Percentiles rank a stretch among this genome's conserved stretches.
These are phyloP conservation scores for Cephus pulcher DNA, from an alignment of 2,888 invertebrate species.

Conservation along the genomic window DNA sequence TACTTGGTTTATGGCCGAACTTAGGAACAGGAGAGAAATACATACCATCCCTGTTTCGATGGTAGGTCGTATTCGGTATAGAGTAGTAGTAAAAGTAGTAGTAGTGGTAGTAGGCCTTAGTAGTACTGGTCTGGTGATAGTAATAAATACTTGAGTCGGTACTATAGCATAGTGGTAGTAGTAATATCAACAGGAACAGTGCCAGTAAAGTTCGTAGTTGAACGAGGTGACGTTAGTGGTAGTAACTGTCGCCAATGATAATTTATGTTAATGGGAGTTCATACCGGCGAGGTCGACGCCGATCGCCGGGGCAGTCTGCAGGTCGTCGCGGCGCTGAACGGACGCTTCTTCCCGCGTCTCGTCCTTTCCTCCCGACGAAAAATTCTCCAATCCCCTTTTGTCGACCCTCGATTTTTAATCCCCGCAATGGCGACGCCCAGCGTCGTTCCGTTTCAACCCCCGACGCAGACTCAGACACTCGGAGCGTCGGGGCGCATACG, in stretches of 20 bases:
- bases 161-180: constrained; percentile 24
- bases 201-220: neutral
- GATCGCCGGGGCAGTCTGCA: constrained; percentile 56
- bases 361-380: neutral
- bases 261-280: constrained; percentile 68
- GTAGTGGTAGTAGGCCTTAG: neutral
- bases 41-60: neutral
- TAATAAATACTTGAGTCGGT: neutral
- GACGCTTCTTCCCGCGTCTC: constrained; percentile 37
- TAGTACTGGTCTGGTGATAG: neutral
- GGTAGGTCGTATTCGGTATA: neutral
- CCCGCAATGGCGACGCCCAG: constrained; percentile 62
- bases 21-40: neutral
- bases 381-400: constrained; percentile 28
- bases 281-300: constrained; percentile 49
- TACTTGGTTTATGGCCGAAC: neutral
- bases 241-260: constrained; percentile 73
- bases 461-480: constrained; percentile 50
- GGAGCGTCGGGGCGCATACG: constrained; percentile 32
- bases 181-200: constrained; percentile 16
- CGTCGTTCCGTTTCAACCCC: constrained; percentile 42
- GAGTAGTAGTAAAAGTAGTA: neutral
- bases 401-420: constrained; percentile 43
- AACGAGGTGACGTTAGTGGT: constrained; percentile 37
- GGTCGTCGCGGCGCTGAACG: constrained; percentile 55